These are phyloP conservation scores for Meta bourneti DNA, from an alignment of 2,888 invertebrate genomes.

Conservation along the genomic window DNA sequence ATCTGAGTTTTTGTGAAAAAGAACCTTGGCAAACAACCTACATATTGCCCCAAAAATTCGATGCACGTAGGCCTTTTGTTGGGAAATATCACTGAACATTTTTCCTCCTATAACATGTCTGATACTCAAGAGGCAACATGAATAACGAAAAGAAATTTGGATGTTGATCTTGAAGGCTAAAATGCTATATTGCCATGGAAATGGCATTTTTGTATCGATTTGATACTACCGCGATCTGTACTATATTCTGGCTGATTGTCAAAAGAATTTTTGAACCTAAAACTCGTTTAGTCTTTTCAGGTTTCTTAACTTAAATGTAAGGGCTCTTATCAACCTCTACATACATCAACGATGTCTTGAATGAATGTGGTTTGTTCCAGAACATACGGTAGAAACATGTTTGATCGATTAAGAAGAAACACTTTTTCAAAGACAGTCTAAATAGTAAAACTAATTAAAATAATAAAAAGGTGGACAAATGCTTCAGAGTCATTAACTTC, in stretches of 20 bases:
- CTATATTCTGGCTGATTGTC: neutral
- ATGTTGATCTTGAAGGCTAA: neutral
- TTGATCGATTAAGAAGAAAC: too few species aligned
- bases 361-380: too few species aligned
- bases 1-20: neutral
- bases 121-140: neutral
- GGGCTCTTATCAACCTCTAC: too few species aligned
- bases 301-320: too few species aligned
- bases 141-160: neutral
- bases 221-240: neutral
- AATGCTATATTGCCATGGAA: neutral
- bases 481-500: too few species aligned
- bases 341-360: too few species aligned
- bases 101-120: neutral
- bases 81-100: neutral
- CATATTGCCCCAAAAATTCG: conserved; percentile 10
- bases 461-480: too few species aligned
- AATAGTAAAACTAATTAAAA: too few species aligned
- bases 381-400: too few species aligned
- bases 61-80: conserved; percentile 9
- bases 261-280: neutral
- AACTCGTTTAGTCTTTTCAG: too few species aligned
- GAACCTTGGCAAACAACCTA: conserved; percentile 41
- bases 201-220: neutral
- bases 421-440: too few species aligned